Base-by-base conservation (phyloP, 2,888 invertebrate genomes). In the Ichneumoninae sp. region DNA sequence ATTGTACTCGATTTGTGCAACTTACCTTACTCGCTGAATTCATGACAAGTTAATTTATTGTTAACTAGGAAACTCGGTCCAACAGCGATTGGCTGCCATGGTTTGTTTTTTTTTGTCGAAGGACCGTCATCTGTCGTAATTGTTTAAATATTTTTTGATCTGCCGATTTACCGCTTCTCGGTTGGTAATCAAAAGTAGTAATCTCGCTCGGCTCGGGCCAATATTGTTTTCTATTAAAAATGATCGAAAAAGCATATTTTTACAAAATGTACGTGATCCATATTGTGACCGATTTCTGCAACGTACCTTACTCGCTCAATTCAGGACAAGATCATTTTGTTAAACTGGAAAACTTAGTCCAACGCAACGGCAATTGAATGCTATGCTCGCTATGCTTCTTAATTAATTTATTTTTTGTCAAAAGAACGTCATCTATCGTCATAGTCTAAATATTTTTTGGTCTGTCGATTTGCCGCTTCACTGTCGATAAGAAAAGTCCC, bases 11-110 rank as follows among this genome's bases (percentile, higher is more conserved):
- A 57, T 75, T 77, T 86, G 88, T 88, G 88, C 74, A 40, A 76
- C 91, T 90, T 88, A 93, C 93, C 92, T 93, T 93, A 83, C 92
- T 93, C 80, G 93, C 93, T 47, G 93, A 93, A 87, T 92, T 93
- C 93, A 93, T 93, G 87, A 88, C 87, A 44, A 87, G 77, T 86
- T 87, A 87, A 66, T 60, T 81, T 87, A 88, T 88, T 91, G 94
- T 95, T 73, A 74, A 68, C 52, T 36, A 73, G 8, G 16, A 60
- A 60, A 26, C 13, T 60, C 4, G 30, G 30, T 60, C 30, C 13
- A 60, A 60, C 26, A 60, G 30, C 30, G 60, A 60, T 60, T 60
- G 60, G 60, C 60, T 30, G 60, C 13, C 60, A 60, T 26, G 16
- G 30, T 26, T 26, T 19, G 7, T 33, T 33, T 33, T 33, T 13